A percentile compares a stretch with the other conserved stretches of the same genome.
phyloP scores from a whole-genome alignment of 1,140 invertebrate species.

The Cardiocondyla obscurior region DNA sequence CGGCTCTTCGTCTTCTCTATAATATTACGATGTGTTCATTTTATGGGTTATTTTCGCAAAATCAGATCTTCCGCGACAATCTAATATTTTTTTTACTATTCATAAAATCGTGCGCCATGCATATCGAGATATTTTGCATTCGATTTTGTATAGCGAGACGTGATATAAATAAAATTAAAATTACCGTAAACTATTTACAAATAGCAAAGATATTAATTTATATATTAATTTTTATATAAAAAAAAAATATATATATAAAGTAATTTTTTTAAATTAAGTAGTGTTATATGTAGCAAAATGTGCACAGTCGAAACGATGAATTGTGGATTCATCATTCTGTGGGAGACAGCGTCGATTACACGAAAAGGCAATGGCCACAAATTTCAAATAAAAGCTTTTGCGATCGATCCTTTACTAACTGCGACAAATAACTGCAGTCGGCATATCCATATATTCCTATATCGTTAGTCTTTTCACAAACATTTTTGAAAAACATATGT shows the following conservation, averaged over 20 bases:
- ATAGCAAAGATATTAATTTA: not conserved
- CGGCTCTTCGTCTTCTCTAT: slow-evolving; percentile 22
- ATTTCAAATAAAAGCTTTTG: slow-evolving; percentile 35
- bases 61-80: slow-evolving; percentile 1
- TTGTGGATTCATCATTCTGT: slow-evolving; percentile 28
- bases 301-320: not conserved
- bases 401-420: not conserved
- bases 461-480: not conserved
- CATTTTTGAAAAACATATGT: not conserved
- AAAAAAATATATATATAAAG: not conserved
- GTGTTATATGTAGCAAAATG: not conserved
- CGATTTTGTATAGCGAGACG: not conserved
- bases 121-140: not conserved
- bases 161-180: slow-evolving; percentile 4
- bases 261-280: slow-evolving; percentile 7
- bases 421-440: slow-evolving; percentile 30
- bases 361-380: slow-evolving; percentile 43
- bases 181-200: not conserved
- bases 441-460: not conserved
- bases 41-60: slow-evolving; percentile 9
- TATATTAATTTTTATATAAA: not conserved
- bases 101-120: not conserved
- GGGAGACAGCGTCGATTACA: slow-evolving; percentile 32
- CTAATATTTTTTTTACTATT: slow-evolving; percentile 14
- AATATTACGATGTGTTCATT: slow-evolving; percentile 10